A percentile compares a stretch with the other conserved stretches of the same genome.
Evolutionary conservation across 2,113 vertebrate genomes (phyloP).

Genomic region (Cyanoderma ruficeps): DNA sequence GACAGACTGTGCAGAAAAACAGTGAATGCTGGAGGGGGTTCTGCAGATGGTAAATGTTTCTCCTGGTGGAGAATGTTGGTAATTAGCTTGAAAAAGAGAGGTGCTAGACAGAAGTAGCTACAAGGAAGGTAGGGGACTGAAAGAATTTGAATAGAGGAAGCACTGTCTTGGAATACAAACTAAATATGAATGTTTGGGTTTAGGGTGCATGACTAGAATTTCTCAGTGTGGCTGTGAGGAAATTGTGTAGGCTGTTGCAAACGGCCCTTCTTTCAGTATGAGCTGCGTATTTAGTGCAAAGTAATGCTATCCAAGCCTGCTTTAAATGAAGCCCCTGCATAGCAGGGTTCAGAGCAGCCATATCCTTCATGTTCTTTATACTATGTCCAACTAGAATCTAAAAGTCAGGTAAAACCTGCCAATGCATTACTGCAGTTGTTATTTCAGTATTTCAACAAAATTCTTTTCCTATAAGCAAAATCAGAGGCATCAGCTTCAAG

Average conservation of each 20-base stretch:
- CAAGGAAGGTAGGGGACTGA: neutral
- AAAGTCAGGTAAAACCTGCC: neutral
- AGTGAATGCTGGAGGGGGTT: neutral
- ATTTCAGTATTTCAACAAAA: neutral
- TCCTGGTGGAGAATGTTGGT: neutral
- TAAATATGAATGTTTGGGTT: neutral
- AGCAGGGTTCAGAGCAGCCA: neutral
- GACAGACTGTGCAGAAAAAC: neutral
- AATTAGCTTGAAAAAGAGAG: neutral
- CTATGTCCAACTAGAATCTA: neutral
- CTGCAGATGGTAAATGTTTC: neutral
- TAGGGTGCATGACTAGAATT: neutral
- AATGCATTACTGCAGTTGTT: neutral
- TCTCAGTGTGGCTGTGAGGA: neutral
- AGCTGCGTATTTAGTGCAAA: neutral
- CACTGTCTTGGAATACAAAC: neutral
- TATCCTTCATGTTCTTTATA: neutral
- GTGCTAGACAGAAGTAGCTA: neutral
- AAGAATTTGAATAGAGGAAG: neutral
- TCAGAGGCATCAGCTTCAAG: conserved; percentile 25
- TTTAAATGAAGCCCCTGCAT: neutral
- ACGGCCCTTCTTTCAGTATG: neutral
- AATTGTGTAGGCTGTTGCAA: conserved; percentile 16
- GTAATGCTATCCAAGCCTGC: neutral
- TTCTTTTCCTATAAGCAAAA: conserved; percentile 5